phyloP scores from a whole-genome alignment of 2,113 vertebrate genomes.

The Scomber scombrus region DNA sequence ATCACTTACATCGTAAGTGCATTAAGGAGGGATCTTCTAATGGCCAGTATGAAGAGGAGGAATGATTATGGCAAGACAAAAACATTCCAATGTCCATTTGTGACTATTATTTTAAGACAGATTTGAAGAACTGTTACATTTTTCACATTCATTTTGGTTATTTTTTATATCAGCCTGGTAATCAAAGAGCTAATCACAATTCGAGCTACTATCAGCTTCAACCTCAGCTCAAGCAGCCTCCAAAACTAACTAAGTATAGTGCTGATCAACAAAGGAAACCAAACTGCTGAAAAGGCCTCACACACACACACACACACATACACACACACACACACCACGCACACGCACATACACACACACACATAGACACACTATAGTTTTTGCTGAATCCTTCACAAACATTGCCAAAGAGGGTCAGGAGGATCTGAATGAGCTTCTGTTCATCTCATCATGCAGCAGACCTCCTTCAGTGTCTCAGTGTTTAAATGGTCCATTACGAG shows the following conservation, averaged over 20 bases:
- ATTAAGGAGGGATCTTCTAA: too few relatives aligned
- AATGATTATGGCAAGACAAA: too few relatives aligned
- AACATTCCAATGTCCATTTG: too few relatives aligned
- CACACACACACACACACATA: constrained; percentile 6
- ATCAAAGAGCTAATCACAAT: constrained; percentile 7
- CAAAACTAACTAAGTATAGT: constrained; percentile 8
- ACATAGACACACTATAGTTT: too few relatives aligned
- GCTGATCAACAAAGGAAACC: constrained; percentile 25
- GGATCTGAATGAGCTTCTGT: constrained; percentile 19
- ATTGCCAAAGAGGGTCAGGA: background rate
- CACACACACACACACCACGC: background rate
- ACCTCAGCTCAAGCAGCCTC: constrained; percentile 9
- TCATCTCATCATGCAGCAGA: constrained; percentile 9
- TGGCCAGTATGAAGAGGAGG: too few relatives aligned
- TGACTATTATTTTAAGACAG: too few relatives aligned
- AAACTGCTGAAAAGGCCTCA: background rate
- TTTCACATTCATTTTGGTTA: background rate
- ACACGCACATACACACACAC: too few relatives aligned
- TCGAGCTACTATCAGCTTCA: background rate
- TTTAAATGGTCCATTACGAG: constrained; percentile 39
- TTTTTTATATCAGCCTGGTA: background rate
- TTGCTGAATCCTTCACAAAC: too few relatives aligned
- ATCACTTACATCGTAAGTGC: too few relatives aligned
- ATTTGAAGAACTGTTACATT: background rate
- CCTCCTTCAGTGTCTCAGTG: constrained; percentile 39